A percentile compares a stretch with the other conserved stretches of the same genome.
phyloP scores from a whole-genome alignment of 2,888 invertebrate genomes.

The Trissonchulus latispiculum region DNA sequence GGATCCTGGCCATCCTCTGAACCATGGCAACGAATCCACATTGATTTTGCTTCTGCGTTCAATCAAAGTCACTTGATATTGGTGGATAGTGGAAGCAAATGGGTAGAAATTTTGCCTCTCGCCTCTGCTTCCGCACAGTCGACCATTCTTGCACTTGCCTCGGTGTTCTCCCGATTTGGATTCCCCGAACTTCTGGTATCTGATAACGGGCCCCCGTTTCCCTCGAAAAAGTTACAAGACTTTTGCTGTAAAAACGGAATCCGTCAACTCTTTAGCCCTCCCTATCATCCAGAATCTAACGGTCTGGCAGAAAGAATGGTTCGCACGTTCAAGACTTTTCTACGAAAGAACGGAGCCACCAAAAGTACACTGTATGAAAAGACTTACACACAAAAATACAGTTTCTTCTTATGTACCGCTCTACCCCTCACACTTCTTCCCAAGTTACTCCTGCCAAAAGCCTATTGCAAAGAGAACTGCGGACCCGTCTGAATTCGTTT shows the following conservation, averaged over 20 bases:
- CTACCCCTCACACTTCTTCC: background rate
- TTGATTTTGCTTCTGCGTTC: background rate
- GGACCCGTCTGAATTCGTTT: background rate
- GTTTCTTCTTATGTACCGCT: background rate
- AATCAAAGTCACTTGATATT: background rate
- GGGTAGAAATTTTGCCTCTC: background rate
- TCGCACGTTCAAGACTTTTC: background rate
- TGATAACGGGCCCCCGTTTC: background rate
- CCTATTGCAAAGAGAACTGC: background rate
- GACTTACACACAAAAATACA: too few relatives aligned
- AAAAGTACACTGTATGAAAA: background rate
- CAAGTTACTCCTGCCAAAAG: background rate
- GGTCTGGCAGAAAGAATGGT: background rate
- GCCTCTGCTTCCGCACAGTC: background rate
- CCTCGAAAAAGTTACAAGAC: background rate
- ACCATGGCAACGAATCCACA: background rate
- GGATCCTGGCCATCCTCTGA: background rate
- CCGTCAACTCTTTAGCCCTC: background rate
- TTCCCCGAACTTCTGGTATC: background rate
- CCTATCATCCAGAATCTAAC: background rate
- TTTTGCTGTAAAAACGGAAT: background rate
- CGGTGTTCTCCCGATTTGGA: background rate
- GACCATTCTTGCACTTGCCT: background rate
- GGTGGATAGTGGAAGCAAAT: background rate
- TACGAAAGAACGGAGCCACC: background rate